Base-by-base conservation (phyloP, 2,888 invertebrate genomes). In the Clunio marinus region DNA sequence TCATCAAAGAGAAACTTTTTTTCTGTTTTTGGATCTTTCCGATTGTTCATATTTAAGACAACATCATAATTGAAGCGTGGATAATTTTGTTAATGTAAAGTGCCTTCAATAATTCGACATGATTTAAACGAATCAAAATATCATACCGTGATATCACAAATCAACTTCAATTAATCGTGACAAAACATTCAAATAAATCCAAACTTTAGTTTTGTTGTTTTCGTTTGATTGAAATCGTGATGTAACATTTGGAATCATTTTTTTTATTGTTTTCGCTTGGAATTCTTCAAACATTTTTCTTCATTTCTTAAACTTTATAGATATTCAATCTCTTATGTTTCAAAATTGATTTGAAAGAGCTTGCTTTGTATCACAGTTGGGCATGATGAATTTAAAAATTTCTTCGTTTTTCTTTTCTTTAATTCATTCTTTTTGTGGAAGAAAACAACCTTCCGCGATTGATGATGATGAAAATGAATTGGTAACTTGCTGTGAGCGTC, bases 291-390 rank as follows among this genome's bases (percentile, higher is more conserved):
- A 32, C 32, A 10, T 32, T 32, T 7, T 32, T 4, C 5, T 32
- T n/a, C n/a, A n/a, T n/a, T n/a, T n/a, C n/a, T n/a, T n/a, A n/a
- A n/a, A n/a, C n/a, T n/a, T n/a, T n/a, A n/a, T n/a, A n/a, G n/a
- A n/a, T n/a, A n/a, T n/a, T n/a, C n/a, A n/a, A n/a, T n/a, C n/a
- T n/a, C n/a, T n/a, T n/a, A n/a, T n/a, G n/a, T n/a, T n/a, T n/a
- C n/a, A n/a, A n/a, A n/a, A n/a, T n/a, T n/a, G n/a, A n/a, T n/a
- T n/a, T 55, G 55, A 27, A 57, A 57, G 13, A 57, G 25, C 57
- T 27, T 22, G 27, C 3, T 57, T 57, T 32, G 57, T 57, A 57
- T 57, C 57, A 27, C 57, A 57, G 57, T 57, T 57, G 57, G 57
- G 27, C 57, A 57, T 25, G 27, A 57, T 20, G 57, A 57, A 57